Evolutionary conservation across 2,888 invertebrate species (phyloP).

Genomic region (Pogonocherus hispidulus): DNA sequence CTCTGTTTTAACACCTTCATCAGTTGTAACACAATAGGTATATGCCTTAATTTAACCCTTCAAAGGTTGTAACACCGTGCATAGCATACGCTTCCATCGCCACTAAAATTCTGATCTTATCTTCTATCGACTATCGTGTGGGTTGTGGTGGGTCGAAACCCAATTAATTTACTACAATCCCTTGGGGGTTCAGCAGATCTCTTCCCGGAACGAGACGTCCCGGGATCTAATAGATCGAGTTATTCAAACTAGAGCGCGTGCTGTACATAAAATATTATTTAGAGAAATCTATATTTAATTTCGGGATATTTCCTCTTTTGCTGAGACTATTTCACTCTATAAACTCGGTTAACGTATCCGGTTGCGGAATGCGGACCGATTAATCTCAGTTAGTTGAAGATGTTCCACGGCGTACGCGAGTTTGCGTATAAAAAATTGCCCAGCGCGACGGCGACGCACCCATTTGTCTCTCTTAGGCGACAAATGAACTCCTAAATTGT

Average conservation of each 20-base stretch:
- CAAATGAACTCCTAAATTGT: conserved; percentile 6
- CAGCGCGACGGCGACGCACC: neutral
- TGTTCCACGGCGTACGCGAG: neutral
- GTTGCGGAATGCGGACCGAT: neutral
- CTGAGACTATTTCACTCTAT: no score
- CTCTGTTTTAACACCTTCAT: no score
- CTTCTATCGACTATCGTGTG: neutral
- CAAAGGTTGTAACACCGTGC: no score
- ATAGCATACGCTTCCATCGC: neutral
- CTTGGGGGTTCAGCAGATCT: neutral
- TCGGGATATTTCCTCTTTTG: no score
- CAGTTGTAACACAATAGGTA: no score
- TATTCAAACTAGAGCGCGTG: neutral
- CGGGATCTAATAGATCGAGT: neutral
- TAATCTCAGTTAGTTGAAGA: neutral
- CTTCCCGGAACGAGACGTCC: neutral
- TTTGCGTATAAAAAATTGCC: neutral
- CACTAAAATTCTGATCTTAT: neutral
- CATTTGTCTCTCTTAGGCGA: conserved; percentile 4
- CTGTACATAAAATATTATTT: no score
- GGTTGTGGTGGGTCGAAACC: neutral
- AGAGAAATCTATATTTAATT: no score
- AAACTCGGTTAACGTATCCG: neutral
- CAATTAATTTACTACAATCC: neutral
- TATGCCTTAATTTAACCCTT: no score